Base-by-base conservation (phyloP, 2,888 invertebrate species). In the Caenorhabditis zanzibari region DNA sequence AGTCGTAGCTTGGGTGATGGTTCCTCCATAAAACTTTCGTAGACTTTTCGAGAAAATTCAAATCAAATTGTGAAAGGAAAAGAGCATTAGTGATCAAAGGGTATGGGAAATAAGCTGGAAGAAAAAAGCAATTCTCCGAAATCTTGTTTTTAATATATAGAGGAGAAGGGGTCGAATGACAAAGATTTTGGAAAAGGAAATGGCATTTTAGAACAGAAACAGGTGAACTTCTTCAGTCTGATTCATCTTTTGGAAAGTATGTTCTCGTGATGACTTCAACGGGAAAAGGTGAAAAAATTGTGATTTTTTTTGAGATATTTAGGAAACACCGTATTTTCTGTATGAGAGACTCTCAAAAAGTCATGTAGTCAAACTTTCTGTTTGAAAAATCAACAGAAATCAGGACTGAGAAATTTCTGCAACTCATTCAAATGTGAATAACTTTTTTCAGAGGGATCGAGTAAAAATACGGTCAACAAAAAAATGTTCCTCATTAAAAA, bases 11-110 rank as follows among this genome's bases (percentile, higher is more conserved):
- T 24, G 16, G 41, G 26, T 1, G 56, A 47, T n/a, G 66, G 28
- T n/a, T 63, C 75, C 54, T 73, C 73, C 73, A 73, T 63, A 72
- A 26, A 38, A 3, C 26, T 58, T 32, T 58, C 16, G 4, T 32
- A n/a, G 16, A 32, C 3, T n/a, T 1, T n/a, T 32, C 5, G 14
- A 19, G 35, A 35, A 35, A 35, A 14, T 22, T 59, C 38, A 22
- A 41, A 35, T 49, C 52, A 19, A 38, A 14, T 41, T 47, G 4
- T 19, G 5, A 47, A 7, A 9, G 7, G 2, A n/a, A 47, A 19
- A 47, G 47, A 19, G 47, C 47, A 47, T 16, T 47, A 10, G 24
- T 47, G 47, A 19, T 47, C 47, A 47, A 47, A 47, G n/a, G 47
- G 0, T 47, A n/a, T 28, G 16, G 63, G 10, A 26, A 63, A 54